A percentile compares a stretch with the other conserved stretches of the same genome.
phyloP scores from a whole-genome alignment of 2,113 vertebrate species.

The Arothron firmamentum region DNA sequence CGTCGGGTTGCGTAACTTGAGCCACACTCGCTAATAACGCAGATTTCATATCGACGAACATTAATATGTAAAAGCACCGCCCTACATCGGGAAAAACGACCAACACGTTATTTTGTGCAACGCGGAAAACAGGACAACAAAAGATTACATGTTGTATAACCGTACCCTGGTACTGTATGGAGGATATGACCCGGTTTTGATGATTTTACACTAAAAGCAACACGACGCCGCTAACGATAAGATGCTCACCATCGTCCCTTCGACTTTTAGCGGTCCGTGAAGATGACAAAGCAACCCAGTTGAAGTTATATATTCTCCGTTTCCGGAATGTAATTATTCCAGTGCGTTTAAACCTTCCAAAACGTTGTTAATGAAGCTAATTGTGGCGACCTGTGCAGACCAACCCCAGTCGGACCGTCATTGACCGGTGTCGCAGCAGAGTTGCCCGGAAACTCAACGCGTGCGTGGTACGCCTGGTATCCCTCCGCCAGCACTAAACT shows the following conservation, averaged over 20 bases:
- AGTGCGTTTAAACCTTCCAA: background rate
- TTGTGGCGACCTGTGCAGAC: background rate
- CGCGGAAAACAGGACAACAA: too few relatives aligned
- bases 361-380: background rate
- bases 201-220: too few relatives aligned
- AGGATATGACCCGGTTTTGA: too few relatives aligned
- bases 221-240: background rate
- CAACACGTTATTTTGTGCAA: background rate
- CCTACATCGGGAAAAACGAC: background rate
- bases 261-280: conserved; percentile 32
- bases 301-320: background rate
- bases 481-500: conserved; percentile 48
- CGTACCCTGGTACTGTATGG: too few relatives aligned
- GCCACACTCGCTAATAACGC: background rate
- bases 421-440: conserved; percentile 21
- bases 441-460: conserved; percentile 44
- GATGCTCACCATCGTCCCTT: conserved; percentile 68
- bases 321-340: background rate
- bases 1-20: conserved; percentile 9
- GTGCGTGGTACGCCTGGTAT: conserved; percentile 31
- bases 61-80: background rate
- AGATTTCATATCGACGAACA: background rate
- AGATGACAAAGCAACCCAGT: conserved; percentile 12
- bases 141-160: too few relatives aligned
- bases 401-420: background rate